A percentile compares a stretch with the other conserved stretches of the same genome.
Conservation (phyloP, 1,140 invertebrate species). For the Pteromalus puparum region DNA sequence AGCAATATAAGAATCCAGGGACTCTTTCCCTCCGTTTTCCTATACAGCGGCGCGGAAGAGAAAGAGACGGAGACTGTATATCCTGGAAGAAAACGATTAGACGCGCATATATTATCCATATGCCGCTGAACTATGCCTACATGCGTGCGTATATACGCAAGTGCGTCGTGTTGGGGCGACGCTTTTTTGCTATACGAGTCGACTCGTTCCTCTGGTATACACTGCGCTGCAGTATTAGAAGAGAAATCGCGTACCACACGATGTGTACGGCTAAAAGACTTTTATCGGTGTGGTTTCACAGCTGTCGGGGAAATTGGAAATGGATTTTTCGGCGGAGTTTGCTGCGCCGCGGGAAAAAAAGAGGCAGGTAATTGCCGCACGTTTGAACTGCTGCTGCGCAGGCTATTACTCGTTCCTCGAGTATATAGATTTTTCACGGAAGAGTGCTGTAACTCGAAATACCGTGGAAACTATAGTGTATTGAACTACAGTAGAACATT, state of each 20-base stretch:
- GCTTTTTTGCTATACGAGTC: neutral
- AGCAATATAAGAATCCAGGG: neutral
- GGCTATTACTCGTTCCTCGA: neutral
- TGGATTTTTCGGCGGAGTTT: neutral
- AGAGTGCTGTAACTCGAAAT: neutral
- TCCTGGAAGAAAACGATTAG: slow-evolving; percentile 10
- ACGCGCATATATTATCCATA: slow-evolving; percentile 15
- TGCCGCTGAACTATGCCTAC: too few relatives aligned
- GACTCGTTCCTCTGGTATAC: neutral
- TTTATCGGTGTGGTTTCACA: neutral
- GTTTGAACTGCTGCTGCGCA: too few relatives aligned
- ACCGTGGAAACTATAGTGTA: too few relatives aligned
- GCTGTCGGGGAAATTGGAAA: neutral
- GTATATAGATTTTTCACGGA: neutral
- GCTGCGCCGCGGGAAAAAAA: too few relatives aligned
- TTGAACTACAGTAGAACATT: too few relatives aligned
- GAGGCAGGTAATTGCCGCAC: too few relatives aligned
- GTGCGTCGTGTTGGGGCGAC: slow-evolving; percentile 8
- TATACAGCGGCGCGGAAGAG: neutral
- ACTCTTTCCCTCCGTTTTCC: neutral
- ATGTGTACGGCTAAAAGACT: neutral
- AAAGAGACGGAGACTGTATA: neutral
- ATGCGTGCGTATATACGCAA: neutral
- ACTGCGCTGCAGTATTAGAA: neutral
- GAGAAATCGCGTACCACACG: slow-evolving; percentile 7